Base-by-base conservation (phyloP, 2,113 vertebrate genomes). In the Zeus faber region DNA sequence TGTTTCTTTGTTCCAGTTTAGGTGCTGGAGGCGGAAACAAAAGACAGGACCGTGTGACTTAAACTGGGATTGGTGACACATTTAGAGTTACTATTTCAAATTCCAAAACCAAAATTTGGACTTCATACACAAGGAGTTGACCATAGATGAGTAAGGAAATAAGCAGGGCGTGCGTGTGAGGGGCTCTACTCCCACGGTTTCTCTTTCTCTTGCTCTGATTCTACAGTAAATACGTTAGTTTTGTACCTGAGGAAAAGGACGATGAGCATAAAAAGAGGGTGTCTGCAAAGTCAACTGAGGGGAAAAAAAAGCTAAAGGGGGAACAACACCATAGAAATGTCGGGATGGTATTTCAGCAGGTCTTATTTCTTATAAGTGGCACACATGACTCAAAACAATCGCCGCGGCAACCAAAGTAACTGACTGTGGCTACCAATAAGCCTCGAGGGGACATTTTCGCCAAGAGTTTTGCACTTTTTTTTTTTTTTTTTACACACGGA, bases 161-260 rank as follows among this genome's bases (percentile, higher is more conserved):
- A n/a, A n/a, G n/a, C n/a, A n/a, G n/a, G n/a, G 9, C n/a, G 9
- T 37, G 33, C 33, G 23, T 51, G 49, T 44, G 7, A n/a, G n/a
- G n/a, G n/a, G n/a, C n/a, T n/a, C n/a, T n/a, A n/a, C n/a, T n/a
- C n/a, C n/a, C n/a, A n/a, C n/a, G n/a, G n/a, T n/a, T n/a, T 37
- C 7, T 14, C 11, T n/a, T 11, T 37, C 33, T n/a, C 4, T 6
- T 37, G 6, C n/a, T 9, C 33, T 37, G 27, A 31, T 69, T 71
- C 41, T 75, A 70, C 75, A 81, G 75, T 79, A 78, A 74, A 70
- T 69, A 33, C 52, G 61, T 49, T 40, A 25, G 58, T 29, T 54
- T 14, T 52, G 49, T 79, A 74, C 81, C 81, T 82, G 83, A 85
- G 81, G 59, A 76, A 49, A 53, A 61, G 55, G 22, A 61, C 3